Evolutionary conservation across 1,140 invertebrate genomes (phyloP).

Genomic region (Ooceraea biroi): DNA sequence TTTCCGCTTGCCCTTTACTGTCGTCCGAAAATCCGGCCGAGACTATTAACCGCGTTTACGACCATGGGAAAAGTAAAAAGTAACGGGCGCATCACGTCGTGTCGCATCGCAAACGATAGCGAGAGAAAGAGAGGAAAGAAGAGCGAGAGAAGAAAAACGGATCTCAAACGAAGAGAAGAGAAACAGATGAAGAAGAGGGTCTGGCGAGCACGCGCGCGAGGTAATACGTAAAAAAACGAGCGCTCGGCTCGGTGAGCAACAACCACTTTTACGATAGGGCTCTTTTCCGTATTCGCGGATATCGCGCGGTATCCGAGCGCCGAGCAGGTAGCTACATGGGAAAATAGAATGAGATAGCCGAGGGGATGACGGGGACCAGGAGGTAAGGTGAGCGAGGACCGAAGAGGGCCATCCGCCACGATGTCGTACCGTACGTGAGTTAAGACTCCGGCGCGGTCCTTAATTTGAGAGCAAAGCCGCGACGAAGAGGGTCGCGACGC

Average conservation of each 20-base stretch:
- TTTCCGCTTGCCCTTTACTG: constrained; percentile 44
- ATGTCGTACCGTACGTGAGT: constrained; percentile 45
- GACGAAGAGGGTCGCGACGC: neutral
- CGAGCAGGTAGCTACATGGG: constrained; percentile 45
- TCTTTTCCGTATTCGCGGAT: constrained; percentile 56
- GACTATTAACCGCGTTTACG: constrained; percentile 70
- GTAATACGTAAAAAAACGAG: constrained; percentile 62
- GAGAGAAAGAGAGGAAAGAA: constrained; percentile 7
- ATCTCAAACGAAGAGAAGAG: neutral
- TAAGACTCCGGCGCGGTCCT: constrained; percentile 53
- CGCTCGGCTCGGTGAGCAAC: constrained; percentile 57
- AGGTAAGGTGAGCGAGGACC: neutral
- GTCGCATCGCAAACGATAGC: constrained; percentile 1
- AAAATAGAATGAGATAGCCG: constrained; percentile 60
- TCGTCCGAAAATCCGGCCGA: constrained; percentile 64
- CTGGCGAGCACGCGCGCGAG: constrained; percentile 20
- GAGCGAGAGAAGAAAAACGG: neutral
- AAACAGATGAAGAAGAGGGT: constrained; percentile 9
- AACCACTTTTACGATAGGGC: constrained; percentile 69
- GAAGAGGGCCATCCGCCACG: constrained; percentile 21
- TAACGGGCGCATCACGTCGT: constrained; percentile 47
- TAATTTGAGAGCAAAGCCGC: constrained; percentile 56
- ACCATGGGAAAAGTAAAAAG: constrained; percentile 65
- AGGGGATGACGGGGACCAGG: neutral
- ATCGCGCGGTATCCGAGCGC: constrained; percentile 48